Evolutionary conservation across 2,113 vertebrate genomes (phyloP), one percentile per base, ranked within the genome.

Genomic region (Probosciger aterrimus): DNA sequence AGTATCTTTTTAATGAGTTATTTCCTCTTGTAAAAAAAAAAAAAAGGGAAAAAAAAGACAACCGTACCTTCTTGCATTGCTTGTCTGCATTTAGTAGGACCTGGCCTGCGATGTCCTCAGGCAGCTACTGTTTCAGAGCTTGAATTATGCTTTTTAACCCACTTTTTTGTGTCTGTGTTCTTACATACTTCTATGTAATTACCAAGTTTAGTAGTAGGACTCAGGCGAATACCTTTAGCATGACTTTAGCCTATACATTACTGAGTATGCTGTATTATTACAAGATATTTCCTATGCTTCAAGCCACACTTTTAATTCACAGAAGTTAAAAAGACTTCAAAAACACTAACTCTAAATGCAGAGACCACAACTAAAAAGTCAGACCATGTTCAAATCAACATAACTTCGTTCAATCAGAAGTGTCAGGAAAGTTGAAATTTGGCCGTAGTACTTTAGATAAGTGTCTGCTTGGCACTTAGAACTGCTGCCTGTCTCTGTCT

Each of bases 131-230:
- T 96, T 97, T 97, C 92, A 96, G 96, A 97, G 96, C 95, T 95
- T 82, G 98, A 98, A 98, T 98, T 98, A 98, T 77, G 92, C 93
- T 97, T 98, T 98, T 98, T 96, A 97, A 85, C 92, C 93, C 71
- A 84, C 74, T 97, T 95, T 94, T 98, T 98, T 96, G 95, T 97
- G 96, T 97, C 97, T 97, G 44, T 90, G 79, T 95, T 98, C 95
- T 96, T 97, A 95, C 96, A 97, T 96, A 89, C 92, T 95, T 94
- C 82, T 93, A 41, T 97, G 87, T 98, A 98, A 98, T 98, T 98
- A 98, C 79, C 80, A 95, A 89, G 93, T 97, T 97, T 95, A 95
- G 96, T 93, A 93, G 95, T 95, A 95, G 91, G 95, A 96, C 96
- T 96, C 91, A 97, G 95, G 96, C 93, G 94, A 97, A 98, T 98